Evolutionary conservation across 2,797 vertebrate genomes (phyloP).

Genomic region (Chloroceryle amazona): DNA sequence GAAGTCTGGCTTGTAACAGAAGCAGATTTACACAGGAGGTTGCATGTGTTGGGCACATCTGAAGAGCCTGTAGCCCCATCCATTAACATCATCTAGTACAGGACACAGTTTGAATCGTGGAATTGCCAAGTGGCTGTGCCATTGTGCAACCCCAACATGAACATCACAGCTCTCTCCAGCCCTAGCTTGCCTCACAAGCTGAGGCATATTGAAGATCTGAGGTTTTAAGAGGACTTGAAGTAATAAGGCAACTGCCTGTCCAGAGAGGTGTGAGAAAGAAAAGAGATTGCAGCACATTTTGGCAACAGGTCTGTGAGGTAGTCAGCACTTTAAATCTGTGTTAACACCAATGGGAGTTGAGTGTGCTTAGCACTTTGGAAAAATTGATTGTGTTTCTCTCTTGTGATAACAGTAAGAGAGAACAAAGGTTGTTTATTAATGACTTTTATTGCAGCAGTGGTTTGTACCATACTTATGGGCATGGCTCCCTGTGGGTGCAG

Average conservation of each 20-base stretch:
- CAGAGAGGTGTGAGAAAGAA: neutral
- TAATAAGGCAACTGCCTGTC: neutral
- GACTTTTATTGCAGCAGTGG: neutral
- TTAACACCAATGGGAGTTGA: neutral
- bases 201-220: neutral
- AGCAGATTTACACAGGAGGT: neutral
- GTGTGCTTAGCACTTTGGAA: neutral
- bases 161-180: neutral
- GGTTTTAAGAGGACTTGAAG: neutral
- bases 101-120: neutral
- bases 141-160: neutral
- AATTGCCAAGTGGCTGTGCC: neutral
- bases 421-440: neutral
- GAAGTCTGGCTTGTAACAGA: neutral
- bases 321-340: neutral
- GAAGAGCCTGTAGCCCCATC: neutral
- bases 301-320: neutral
- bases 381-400: neutral
- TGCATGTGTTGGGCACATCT: neutral
- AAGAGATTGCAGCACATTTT: neutral
- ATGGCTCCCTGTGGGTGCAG: neutral
- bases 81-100: neutral
- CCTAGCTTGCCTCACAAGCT: neutral
- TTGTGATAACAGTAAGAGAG: neutral
- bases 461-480: neutral